Evolutionary conservation across 1,140 invertebrate genomes (phyloP).

Genomic region (Drosophila melanica): DNA sequence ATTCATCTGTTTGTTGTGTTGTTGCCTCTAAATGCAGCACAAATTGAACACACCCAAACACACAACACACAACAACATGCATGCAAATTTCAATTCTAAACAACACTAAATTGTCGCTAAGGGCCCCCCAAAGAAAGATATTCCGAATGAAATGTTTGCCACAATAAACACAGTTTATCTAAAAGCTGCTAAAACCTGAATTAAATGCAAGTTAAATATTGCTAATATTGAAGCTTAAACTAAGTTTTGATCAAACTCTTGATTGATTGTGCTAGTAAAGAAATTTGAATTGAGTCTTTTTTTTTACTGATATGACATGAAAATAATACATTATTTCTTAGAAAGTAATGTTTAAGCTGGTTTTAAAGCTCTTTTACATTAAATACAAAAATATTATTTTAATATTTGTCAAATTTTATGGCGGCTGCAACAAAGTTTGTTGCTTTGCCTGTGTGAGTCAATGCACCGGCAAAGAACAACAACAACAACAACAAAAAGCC

Average conservation of each 20-base stretch:
- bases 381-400: background rate
- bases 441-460: slow-evolving; percentile 40
- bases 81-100: slow-evolving; percentile 6
- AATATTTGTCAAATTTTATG: no score
- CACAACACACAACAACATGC: background rate
- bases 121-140: background rate
- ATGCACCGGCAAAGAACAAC: slow-evolving; percentile 56
- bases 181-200: no score
- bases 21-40: slow-evolving; percentile 38
- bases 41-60: background rate
- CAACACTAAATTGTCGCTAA: slow-evolving; percentile 4
- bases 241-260: no score
- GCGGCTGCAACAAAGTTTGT: slow-evolving; percentile 1
- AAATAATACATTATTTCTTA: no score
- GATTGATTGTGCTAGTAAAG: no score
- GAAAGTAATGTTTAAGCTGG: no score
- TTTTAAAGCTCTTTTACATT: no score
- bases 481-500: slow-evolving; percentile 7
- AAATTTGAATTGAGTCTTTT: no score
- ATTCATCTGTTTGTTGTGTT: slow-evolving; percentile 35
- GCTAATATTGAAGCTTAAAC: no score
- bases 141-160: background rate
- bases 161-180: no score
- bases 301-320: no score
- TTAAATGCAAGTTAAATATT: no score